phyloP scores from a whole-genome alignment of 2,113 vertebrate species.

The Anseranas semipalmata region DNA sequence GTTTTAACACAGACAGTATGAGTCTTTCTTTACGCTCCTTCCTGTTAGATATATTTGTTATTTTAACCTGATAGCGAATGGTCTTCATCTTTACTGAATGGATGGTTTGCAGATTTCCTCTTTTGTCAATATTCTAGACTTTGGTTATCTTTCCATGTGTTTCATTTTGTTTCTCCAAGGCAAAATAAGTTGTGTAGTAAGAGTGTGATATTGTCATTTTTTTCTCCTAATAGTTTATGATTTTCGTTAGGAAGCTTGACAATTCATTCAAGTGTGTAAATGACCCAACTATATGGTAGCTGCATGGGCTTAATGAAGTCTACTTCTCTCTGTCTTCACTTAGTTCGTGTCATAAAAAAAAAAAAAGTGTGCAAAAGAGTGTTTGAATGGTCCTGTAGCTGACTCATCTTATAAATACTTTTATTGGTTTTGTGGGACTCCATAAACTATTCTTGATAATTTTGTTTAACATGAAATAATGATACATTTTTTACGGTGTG shows the following conservation, averaged over 20 bases:
- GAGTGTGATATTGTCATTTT: not conserved
- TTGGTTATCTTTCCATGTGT: not conserved
- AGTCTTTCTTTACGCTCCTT: not conserved
- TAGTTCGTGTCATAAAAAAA: not conserved
- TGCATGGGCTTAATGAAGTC: not conserved
- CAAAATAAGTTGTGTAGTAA: not conserved
- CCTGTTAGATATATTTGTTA: not conserved
- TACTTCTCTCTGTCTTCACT: not conserved
- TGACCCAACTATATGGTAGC: not conserved
- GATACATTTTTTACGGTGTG: not conserved
- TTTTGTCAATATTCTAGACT: not conserved
- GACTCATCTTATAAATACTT: not conserved
- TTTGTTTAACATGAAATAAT: not conserved
- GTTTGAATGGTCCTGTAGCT: not conserved
- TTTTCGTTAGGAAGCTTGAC: not conserved
- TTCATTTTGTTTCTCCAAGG: not conserved
- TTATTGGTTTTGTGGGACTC: not conserved
- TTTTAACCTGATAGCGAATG: not conserved
- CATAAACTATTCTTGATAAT: not conserved
- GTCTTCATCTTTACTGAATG: not conserved
- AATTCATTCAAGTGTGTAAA: not conserved
- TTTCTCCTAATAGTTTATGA: not conserved
- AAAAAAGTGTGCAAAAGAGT: not conserved
- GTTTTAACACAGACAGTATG: not conserved
- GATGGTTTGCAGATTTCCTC: not conserved